Evolutionary conservation across 2,888 invertebrate genomes (phyloP), one percentile per base, ranked within the genome.

Genomic region (Diarsia dahlii): DNA sequence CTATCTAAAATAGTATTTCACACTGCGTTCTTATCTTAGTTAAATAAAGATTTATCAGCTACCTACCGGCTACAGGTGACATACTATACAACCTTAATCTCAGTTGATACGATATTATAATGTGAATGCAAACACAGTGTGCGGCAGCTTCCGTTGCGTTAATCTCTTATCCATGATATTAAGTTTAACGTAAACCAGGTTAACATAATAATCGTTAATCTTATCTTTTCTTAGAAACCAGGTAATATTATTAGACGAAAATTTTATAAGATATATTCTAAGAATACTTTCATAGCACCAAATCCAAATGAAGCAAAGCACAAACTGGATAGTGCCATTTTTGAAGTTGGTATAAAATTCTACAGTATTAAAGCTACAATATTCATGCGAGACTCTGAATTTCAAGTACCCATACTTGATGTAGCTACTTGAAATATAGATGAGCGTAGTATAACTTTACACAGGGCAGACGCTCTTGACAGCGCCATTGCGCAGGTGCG

Each of bases 141-240:
- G 91, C 89, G 92, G 92, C 94, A 95, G 95, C 96, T 95, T 96
- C 96, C 96, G 95, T 93, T 90, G 90, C 89, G 84, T 90, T 95
- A 94, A 95, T 94, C 94, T 94, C 90, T 94, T 94, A 94, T 94
- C 94, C 92, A 86, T 81, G 88, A 90, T 80, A 85, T 87, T 86
- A 90, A 89, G 87, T 88, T 89, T 87, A 85, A 85, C 87, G 82
- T 87, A 82, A 92, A 92, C 86, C 90, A 90, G 91, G 92, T 87
- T 92, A 91, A 86, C 87, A 89, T 86, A 87, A 90, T 91, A 87
- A 90, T 89, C 84, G 85, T 81, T 90, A 89, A 90, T 91, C 90
- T 91, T 90, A 89, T 88, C 88, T 82, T 60, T 74, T 80, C 80
- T 69, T 58, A 69, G 63, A 68, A 80, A 54, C 68, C 58, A 71